A percentile compares a stretch with the other conserved stretches of the same genome.
Evolutionary conservation across 2,113 vertebrate species (phyloP).

Genomic region (Gobiocypris rarus): DNA sequence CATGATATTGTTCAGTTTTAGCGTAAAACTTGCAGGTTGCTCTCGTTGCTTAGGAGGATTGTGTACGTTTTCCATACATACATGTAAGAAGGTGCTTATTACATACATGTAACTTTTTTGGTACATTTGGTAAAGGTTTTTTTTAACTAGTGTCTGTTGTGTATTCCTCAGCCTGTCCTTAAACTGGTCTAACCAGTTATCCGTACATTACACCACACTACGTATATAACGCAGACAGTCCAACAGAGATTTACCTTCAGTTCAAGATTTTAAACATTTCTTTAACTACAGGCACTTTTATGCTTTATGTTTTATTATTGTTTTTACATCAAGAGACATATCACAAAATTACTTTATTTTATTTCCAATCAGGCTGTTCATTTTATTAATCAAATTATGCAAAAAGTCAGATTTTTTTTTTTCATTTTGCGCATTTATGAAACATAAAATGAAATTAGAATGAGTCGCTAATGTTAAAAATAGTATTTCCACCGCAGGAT

Average conservation of each 20-base stretch:
- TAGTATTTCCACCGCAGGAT: no score
- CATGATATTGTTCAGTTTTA: not conserved
- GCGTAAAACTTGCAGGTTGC: not conserved
- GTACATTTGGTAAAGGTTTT: not conserved
- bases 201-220: not conserved
- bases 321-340: not conserved
- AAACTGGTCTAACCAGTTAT: constrained; percentile 39
- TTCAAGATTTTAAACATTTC: no score
- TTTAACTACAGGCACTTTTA: not conserved
- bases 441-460: no score
- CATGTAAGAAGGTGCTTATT: not conserved
- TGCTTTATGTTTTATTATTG: not conserved
- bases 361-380: not conserved
- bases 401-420: no score
- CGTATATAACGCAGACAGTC: not conserved
- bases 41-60: not conserved
- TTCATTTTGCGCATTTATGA: no score
- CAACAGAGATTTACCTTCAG: not conserved
- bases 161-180: not conserved
- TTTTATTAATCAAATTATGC: no score
- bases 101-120: not conserved
- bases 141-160: not conserved
- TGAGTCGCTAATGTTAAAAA: no score
- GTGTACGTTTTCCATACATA: not conserved
- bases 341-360: accelerated